These are phyloP conservation scores for Rhinopomastus cyanomelas DNA, from an alignment of 2,113 vertebrate species.

Conservation along the genomic window DNA sequence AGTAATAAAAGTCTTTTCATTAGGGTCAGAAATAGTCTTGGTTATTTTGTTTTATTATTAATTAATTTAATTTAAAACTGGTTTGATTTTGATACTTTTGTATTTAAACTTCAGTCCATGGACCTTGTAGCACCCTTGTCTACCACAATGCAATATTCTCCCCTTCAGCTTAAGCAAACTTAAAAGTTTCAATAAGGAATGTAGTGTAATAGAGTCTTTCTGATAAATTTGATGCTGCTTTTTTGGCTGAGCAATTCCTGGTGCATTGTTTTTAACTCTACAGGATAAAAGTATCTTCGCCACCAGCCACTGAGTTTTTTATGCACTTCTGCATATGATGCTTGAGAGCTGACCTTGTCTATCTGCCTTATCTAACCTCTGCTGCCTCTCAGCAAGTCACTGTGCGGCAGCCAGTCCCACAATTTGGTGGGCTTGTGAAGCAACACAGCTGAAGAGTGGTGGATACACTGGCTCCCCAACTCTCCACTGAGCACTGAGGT, in stretches of 20 bases:
- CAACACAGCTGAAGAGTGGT: background rate
- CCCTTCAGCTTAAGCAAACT: background rate
- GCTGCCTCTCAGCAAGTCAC: accelerated
- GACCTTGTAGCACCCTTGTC: background rate
- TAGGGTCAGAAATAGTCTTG: background rate
- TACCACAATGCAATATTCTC: background rate
- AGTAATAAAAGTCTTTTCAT: background rate
- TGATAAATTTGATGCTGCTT: background rate
- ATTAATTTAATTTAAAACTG: background rate
- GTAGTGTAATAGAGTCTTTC: background rate
- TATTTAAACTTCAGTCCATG: background rate
- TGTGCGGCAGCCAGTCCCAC: too few species aligned
- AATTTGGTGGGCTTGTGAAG: background rate
- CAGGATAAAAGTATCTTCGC: background rate
- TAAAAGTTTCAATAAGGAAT: background rate
- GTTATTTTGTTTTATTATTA: background rate
- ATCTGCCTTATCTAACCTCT: background rate
- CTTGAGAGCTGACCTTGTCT: background rate
- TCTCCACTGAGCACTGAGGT: background rate
- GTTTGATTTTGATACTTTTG: background rate
- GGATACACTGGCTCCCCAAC: background rate
- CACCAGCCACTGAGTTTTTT: background rate
- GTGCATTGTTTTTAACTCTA: background rate
- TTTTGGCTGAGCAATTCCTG: background rate
- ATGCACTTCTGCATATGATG: accelerated